phyloP scores from a whole-genome alignment of 2,113 vertebrate species.

The Mormoops blainvillei region DNA sequence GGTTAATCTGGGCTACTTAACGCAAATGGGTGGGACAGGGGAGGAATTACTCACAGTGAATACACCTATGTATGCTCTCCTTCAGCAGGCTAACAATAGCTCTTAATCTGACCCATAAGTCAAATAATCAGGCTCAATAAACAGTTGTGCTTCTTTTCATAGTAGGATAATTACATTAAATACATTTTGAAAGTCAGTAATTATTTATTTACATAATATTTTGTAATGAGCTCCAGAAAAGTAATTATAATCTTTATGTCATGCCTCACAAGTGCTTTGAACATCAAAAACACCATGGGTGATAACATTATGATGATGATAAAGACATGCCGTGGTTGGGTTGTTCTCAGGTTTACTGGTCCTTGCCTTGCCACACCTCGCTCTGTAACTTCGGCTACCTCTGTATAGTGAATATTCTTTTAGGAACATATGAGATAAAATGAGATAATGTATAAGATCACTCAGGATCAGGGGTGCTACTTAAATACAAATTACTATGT shows the following conservation, averaged over 20 bases:
- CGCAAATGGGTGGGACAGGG: too few relatives aligned
- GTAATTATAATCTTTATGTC: slow-evolving; percentile 15
- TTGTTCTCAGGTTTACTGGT: too few relatives aligned
- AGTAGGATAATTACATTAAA: slow-evolving; percentile 5
- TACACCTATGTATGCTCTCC: neutral
- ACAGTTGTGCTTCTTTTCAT: neutral
- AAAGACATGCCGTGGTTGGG: neutral
- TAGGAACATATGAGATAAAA: neutral
- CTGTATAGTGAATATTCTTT: neutral
- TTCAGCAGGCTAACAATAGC: neutral
- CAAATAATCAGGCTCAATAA: neutral
- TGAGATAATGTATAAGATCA: neutral
- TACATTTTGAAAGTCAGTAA: slow-evolving; percentile 23
- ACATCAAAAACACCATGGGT: neutral
- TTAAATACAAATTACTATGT: neutral
- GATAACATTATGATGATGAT: neutral
- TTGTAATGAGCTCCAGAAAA: slow-evolving; percentile 31
- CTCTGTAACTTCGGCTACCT: neutral
- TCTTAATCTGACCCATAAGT: neutral
- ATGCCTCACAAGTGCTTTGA: neutral
- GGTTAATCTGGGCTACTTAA: neutral
- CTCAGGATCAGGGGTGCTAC: neutral
- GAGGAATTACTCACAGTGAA: neutral
- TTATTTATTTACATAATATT: slow-evolving; percentile 8
- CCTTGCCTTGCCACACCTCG: neutral